Base-by-base conservation (phyloP, 1,140 invertebrate species). In the Lordiphosa collinella region DNA sequence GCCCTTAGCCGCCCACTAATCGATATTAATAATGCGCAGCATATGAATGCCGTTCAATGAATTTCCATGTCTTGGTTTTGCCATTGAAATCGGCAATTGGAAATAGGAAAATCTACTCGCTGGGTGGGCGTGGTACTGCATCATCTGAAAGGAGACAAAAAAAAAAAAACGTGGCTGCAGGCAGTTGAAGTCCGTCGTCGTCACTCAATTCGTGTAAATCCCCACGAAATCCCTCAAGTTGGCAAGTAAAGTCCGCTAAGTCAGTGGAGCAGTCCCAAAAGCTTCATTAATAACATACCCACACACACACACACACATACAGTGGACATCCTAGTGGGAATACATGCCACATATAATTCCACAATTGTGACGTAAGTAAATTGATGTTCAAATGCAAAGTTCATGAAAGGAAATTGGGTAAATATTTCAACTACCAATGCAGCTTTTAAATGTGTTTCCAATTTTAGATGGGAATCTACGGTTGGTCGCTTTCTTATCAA, bases 1-100 rank as follows among this genome's bases (percentile, higher is more conserved):
- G 31, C 59, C 62, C 62, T 35, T 32, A 49, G 32, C 41, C 52
- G 49, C 53, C 61, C 61, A 46, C 57, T 55, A 80, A 80, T 80
- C 76, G 72, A 80, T 80, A 80, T 84, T 84, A 84, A 80, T 84
- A 80, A 80, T 67, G 67, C 72, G 72, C 62, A 82, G 62, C 78
- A 84, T 73, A 73, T 82, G 72, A 84, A 65, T 55, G 63, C 55
- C 46, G 72, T 73, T 72, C 76, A 84, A 82, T 84, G 72, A 76
- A 84, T 84, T 76, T 72, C 62, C 78, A 71, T 72, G 72, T 68
- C 57, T 56, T n/a, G 48, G 32, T 62, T 51, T 43, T 41, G 35
- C 41, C 64, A 60, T 71, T 70, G 66, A 76, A 57, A 47, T 56
- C 60, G 47, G 72, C 72, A 70, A 52, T 66, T 52, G 61, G 44